Evolutionary conservation across 2,888 invertebrate species (phyloP), one percentile per base, ranked within the genome.

Genomic region (Tridacna crocea): DNA sequence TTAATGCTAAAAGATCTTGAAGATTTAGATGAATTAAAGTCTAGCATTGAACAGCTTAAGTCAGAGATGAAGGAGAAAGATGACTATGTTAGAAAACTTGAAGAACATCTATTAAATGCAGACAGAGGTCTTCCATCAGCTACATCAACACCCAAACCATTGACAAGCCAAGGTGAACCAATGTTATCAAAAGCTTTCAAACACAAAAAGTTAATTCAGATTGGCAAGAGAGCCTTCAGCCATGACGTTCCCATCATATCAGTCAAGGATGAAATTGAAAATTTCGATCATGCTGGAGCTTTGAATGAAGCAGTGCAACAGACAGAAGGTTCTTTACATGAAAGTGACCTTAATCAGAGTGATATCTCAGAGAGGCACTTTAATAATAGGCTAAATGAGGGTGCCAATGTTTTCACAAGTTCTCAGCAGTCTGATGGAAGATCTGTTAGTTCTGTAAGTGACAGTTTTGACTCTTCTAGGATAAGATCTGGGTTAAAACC

Each of bases 51-150:
- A 22, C 77, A 81, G 15, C 68, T 88, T 48, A 83, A 87, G 58
- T 77, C 72, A 24, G 87, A 87, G 47, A 79, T 89, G 47, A 87
- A 83, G 78, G 89, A 89, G 76, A 89, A 88, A 70, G 89, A 89
- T 66, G 80, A 51, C 24, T 89, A 89, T 82, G 88, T 89, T 3
- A 80, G 81, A 72, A 87, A 88, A 73, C 73, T 89, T 12, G 89
- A 89, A 70, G 88, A 89, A 72, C 89, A 89, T 76, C 84, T 89
- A n/a, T 77, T 89, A 58, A 74, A 79, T 73, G 27, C 79, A n/a
- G 84, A 84, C 22, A 65, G 74, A 58, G 74, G 75, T 12, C 65
- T 84, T 19, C 87, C 87, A 68, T 77, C 77, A 47, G 48, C 82
- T 17, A 72, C 70, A 46, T 81, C 80, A 27, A 77, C 83, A 17